These are phyloP conservation scores for Platycheirus rosarum DNA, from an alignment of 2,888 invertebrate species.

Conservation along the genomic window DNA sequence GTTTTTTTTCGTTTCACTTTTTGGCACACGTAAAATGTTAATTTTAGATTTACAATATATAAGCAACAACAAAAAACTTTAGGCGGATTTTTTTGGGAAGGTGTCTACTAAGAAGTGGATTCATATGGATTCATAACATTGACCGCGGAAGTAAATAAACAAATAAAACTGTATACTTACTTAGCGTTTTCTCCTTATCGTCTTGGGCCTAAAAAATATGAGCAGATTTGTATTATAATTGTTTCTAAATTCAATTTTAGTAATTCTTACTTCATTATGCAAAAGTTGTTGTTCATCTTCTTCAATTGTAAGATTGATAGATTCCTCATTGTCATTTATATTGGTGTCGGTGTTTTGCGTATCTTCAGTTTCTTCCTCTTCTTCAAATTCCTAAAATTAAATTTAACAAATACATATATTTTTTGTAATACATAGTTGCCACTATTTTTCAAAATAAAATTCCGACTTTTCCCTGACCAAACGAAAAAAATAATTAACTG, in stretches of 20 bases:
- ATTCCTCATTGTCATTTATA: constrained; percentile 88
- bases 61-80: no score
- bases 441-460: no score
- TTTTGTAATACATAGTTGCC: no score
- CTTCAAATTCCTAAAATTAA: constrained; percentile 62
- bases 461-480: no score
- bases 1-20: constrained; percentile 36
- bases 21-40: no score
- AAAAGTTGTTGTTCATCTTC: constrained; percentile 90
- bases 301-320: constrained; percentile 90
- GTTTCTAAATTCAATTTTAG: no score
- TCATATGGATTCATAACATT: no score
- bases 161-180: constrained; percentile 82
- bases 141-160: constrained; percentile 19
- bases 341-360: constrained; percentile 77
- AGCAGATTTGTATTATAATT: background rate
- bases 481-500: no score
- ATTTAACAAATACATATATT: background rate
- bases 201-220: constrained; percentile 81
- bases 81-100: background rate
- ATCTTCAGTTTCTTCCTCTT: constrained; percentile 75
- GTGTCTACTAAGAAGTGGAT: no score
- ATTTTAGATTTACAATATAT: no score
- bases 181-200: constrained; percentile 84
- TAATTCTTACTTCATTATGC: constrained; percentile 87